Evolutionary conservation across 30 jellyfish, hydroid and myxozoan genomes (phyloP), one percentile per base, ranked within the genome.

Genomic region (Chrysaora quinquecirrha): DNA sequence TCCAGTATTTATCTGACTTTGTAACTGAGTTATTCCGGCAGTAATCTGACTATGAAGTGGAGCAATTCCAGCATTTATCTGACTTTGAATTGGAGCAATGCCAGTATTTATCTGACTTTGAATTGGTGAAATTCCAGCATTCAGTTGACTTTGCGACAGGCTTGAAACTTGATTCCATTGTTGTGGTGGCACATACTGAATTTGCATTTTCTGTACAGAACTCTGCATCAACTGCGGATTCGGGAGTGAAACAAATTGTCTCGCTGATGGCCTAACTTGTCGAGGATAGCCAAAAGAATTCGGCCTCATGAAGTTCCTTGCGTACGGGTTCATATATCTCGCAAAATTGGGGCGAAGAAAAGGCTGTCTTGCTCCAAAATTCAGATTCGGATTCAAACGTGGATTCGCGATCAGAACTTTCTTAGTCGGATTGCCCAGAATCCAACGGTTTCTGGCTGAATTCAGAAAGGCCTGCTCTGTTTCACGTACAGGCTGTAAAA

Each of bases 181-280:
- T 18, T 82, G 73, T 10, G 92, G 92, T 19, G 92, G 85, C 2
- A 82, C 85, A 46, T 82, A 82, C 21, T 82, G 92, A 23, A 60
- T 14, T 80, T 2, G 75, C 25, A 24, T 22, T 63, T 18, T 49
- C 48, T 18, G 58, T 38, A 21, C 67, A 52, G 32, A 14, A 68
- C 23, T 9, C 11, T 22, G 63, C 73, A 24, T 48, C 31, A 19
- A 20, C 68, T 14, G 66, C 52, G n/a, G 63, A 38, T 38, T 38
- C 22, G 33, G 34, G 27, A 18, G 62, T 19, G 78, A 18, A 10
- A 82, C 71, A 0, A 58, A 20, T 35, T 82, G 92, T 49, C 85
- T 68, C 30, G 49, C 54, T 19, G 75, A 11, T n/a, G 86, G 75
- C 4, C 46, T 58, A 10, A 18, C 86, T 48, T 74, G 75, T 35